Percentiles rank a stretch among this genome's conserved stretches.
phyloP scores from a whole-genome alignment of 2,797 vertebrate genomes.

The Botia almorhae region DNA sequence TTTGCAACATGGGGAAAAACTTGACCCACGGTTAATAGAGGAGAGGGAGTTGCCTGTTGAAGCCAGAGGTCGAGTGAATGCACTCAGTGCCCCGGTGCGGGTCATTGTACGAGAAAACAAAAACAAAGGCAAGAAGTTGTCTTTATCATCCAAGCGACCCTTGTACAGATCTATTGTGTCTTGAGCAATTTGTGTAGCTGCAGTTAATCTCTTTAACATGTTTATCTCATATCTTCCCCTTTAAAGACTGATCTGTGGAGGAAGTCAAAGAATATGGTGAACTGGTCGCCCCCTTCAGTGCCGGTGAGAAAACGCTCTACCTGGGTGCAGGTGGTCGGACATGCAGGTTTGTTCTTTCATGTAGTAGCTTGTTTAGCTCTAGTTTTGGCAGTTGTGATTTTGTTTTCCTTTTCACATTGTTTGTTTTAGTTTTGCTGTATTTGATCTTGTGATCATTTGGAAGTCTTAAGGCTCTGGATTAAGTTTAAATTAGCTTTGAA shows the following conservation, averaged over 20 bases:
- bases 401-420: not conserved
- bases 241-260: conserved; percentile 80
- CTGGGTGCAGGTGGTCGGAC: conserved; percentile 87
- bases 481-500: not conserved
- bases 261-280: conserved; percentile 77
- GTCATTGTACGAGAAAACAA: not conserved
- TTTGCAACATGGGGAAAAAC: conserved; percentile 69
- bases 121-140: not conserved
- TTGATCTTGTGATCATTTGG: not conserved
- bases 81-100: not conserved
- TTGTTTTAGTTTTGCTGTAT: not conserved
- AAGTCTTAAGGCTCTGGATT: not conserved
- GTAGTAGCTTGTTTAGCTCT: too few relatives aligned
- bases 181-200: not conserved
- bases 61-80: conserved; percentile 67
- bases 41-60: conserved; percentile 49
- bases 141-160: not conserved
- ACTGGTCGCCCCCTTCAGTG: conserved; percentile 75
- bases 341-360: conserved; percentile 77
- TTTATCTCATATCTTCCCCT: conserved; percentile 29
- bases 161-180: not conserved
- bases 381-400: not conserved
- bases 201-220: not conserved
- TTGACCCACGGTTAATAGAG: conserved; percentile 46
- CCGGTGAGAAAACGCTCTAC: conserved; percentile 79